Conservation (phyloP, 2,797 vertebrate genomes). For the Amazona ochrocephala region DNA sequence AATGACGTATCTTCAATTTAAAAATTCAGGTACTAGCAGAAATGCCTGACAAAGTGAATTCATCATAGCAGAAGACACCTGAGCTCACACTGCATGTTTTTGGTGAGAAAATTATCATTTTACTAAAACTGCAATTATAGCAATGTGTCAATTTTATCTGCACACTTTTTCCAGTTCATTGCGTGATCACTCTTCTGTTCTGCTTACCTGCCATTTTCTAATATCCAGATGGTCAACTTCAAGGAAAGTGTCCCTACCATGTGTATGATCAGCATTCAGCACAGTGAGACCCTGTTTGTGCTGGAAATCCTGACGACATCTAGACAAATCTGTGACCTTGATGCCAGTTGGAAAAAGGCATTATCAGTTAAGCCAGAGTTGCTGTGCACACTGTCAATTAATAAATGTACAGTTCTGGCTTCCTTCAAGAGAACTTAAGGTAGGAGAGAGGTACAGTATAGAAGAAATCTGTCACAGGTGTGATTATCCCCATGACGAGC, state of each 20-base stretch:
- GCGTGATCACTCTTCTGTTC: not conserved
- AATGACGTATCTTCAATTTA: not conserved
- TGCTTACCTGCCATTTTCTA: not conserved
- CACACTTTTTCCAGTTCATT: not conserved
- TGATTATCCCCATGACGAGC: not conserved
- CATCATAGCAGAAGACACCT: not conserved
- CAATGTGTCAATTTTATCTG: not conserved
- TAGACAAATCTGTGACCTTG: not conserved
- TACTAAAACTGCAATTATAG: not conserved
- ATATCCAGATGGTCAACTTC: not conserved
- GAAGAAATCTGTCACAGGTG: not conserved
- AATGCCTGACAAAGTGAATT: not conserved
- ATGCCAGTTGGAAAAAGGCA: not conserved
- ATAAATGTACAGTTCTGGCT: not conserved
- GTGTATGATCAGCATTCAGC: not conserved
- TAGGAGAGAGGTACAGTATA: not conserved
- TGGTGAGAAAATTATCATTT: not conserved
- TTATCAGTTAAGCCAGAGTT: not conserved
- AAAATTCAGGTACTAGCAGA: not conserved
- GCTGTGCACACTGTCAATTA: not conserved
- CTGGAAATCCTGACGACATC: not conserved
- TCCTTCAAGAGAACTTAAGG: not conserved
- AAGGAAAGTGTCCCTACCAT: not conserved
- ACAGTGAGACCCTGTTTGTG: not conserved
- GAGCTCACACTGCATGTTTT: not conserved